Base-by-base conservation (phyloP, 2,888 invertebrate species). In the Alentia gelatinosa region DNA sequence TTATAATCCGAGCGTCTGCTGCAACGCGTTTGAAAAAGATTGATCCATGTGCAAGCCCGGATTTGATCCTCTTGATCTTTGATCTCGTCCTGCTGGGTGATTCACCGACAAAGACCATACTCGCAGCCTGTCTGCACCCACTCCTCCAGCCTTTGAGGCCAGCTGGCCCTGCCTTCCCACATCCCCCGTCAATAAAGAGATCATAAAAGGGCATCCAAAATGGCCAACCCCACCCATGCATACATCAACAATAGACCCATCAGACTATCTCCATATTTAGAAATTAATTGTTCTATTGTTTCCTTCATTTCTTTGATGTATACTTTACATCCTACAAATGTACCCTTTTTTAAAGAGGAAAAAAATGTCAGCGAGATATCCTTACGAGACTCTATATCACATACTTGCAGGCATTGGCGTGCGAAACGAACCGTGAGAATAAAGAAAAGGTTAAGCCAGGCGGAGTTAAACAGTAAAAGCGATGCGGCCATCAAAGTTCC, bases 21-120 rank as follows among this genome's bases (percentile, higher is more conserved):
- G 23, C n/a, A n/a, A 56, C 56, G n/a, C n/a, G 56, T 56, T n/a
- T 56, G 56, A 56, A 56, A 56, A 56, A 56, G n/a, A 56, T 56
- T 56, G 56, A 56, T 56, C 56, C 56, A 56, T 56, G 56, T 56
- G 56, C 56, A 1, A 19, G 56, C 56, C 56, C 5, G n/a, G 56
- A 56, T n/a, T 12, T 56, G 56, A 56, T 56, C 74, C 74, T 26
- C 33, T 74, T 74, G 74, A 74, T 74, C 74, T 74, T 74, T 74
- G 74, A 74, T 74, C 74, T 33, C 26, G 74, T 26, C 74, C 26
- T 74, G 33, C 12, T 74, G 74, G 74, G 30, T 26, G 33, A 74
- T 74, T 74, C 74, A 74, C 30, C 74, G 74, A 74, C 74, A 74
- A 33, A 74, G 30, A 74, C 74, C 26, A 74, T 33, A 26, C n/a